phyloP scores from a whole-genome alignment of 2,113 vertebrate genomes.

The Catagonus wagneri region DNA sequence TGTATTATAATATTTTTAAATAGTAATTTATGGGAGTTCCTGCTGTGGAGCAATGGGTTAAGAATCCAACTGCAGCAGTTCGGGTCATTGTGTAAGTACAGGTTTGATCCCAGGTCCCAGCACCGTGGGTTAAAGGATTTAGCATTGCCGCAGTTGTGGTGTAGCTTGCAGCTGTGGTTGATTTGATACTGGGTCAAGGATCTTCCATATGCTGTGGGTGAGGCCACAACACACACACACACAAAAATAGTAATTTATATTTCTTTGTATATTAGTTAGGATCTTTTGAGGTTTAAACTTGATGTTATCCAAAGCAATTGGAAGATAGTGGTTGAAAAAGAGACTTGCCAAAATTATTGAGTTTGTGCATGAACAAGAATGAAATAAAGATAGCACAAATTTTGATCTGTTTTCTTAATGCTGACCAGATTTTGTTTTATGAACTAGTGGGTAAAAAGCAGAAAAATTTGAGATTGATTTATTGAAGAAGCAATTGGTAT shows the following conservation, averaged over 20 bases:
- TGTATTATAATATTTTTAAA: not conserved
- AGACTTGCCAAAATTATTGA: not conserved
- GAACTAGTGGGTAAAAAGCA: not conserved
- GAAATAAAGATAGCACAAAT: not conserved
- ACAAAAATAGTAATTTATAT: not conserved
- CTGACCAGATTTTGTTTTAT: not conserved
- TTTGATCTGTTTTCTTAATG: not conserved
- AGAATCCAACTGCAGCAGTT: no score
- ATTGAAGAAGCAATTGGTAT: not conserved
- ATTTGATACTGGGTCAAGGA: no score
- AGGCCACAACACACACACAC: no score
- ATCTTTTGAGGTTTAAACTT: not conserved
- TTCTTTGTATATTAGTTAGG: constrained; percentile 18
- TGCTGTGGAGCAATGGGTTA: no score
- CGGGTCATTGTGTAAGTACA: no score
- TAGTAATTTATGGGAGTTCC: not conserved
- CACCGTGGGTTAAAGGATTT: no score
- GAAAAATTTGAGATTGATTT: not conserved
- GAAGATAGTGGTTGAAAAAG: constrained; percentile 38
- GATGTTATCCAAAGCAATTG: not conserved
- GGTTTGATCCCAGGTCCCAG: no score
- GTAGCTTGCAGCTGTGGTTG: no score
- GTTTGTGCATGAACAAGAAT: not conserved
- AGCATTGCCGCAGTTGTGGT: no score
- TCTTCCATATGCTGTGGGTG: no score